phyloP scores from a whole-genome alignment of 2,888 invertebrate genomes.

The Agrotis puta region DNA sequence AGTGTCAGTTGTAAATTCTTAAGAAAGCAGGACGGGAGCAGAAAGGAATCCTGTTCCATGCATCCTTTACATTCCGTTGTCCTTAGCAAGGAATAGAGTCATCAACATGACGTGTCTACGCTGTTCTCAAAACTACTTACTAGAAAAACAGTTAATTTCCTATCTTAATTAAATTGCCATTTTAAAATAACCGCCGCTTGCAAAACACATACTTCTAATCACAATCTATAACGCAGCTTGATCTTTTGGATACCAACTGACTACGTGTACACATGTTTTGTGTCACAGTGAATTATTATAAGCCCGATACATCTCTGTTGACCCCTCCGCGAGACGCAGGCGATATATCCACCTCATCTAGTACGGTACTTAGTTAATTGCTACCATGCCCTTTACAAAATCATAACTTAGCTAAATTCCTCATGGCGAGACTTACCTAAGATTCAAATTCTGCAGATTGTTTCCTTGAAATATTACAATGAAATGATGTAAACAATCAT shows the following conservation, averaged over 20 bases:
- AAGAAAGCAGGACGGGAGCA: no score
- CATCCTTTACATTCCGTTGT: no score
- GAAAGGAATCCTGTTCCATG: no score
- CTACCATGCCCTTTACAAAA: slow-evolving; percentile 45
- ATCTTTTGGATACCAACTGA: neutral
- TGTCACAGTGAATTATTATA: slow-evolving; percentile 9
- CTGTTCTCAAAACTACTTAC: neutral
- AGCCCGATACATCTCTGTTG: neutral
- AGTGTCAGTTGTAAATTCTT: neutral
- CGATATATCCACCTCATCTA: neutral
- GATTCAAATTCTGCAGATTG: slow-evolving; percentile 23
- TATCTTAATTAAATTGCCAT: neutral
- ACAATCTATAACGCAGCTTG: neutral
- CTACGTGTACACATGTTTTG: neutral
- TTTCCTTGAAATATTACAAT: slow-evolving; percentile 31
- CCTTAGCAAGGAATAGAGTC: no score
- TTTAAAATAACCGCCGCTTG: neutral
- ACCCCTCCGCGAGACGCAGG: neutral
- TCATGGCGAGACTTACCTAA: neutral
- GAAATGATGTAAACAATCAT: slow-evolving; percentile 2
- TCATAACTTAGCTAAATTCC: slow-evolving; percentile 29
- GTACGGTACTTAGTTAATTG: slow-evolving; percentile 28
- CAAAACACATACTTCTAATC: neutral
- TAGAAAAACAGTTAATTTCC: neutral
- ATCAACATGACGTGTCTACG: neutral